Evolutionary conservation across 1,140 invertebrate species (phyloP).

Genomic region (Eupristina koningsbergeri): DNA sequence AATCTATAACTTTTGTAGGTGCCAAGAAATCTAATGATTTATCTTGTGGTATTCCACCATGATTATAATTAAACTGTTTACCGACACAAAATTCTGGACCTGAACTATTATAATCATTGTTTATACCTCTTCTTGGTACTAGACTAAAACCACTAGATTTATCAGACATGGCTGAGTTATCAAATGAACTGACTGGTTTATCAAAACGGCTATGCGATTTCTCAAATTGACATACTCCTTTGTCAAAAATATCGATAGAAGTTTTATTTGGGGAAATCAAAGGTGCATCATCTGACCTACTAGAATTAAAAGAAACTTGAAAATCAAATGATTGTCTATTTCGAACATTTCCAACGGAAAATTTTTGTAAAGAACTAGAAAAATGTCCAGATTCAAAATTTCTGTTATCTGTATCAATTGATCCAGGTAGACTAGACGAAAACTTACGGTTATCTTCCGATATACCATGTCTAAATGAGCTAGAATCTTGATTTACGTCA

Average conservation of each 20-base stretch:
- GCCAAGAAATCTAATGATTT: constrained; percentile 50
- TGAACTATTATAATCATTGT: constrained; percentile 17
- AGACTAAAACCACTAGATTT: background rate
- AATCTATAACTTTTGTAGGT: constrained; percentile 80
- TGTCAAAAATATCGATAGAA: background rate
- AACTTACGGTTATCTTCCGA: background rate
- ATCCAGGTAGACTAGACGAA: background rate
- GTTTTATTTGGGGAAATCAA: background rate
- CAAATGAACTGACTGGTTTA: constrained; percentile 14
- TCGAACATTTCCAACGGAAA: background rate
- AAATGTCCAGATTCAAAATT: background rate
- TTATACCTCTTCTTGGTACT: constrained; percentile 3
- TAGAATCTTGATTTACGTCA: background rate
- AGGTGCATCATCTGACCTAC: background rate
- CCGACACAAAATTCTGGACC: constrained; percentile 62
- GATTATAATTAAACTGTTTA: constrained; percentile 72
- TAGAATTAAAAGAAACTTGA: background rate
- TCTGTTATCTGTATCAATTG: background rate
- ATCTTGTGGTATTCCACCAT: constrained; percentile 59
- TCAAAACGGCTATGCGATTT: background rate
- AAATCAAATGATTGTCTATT: constrained; percentile 9
- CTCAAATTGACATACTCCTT: background rate
- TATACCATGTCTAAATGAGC: background rate
- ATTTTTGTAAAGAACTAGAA: background rate
- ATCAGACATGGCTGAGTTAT: background rate